Evolutionary conservation across 2,113 vertebrate species (phyloP).

Genomic region (Antennarius striatus): DNA sequence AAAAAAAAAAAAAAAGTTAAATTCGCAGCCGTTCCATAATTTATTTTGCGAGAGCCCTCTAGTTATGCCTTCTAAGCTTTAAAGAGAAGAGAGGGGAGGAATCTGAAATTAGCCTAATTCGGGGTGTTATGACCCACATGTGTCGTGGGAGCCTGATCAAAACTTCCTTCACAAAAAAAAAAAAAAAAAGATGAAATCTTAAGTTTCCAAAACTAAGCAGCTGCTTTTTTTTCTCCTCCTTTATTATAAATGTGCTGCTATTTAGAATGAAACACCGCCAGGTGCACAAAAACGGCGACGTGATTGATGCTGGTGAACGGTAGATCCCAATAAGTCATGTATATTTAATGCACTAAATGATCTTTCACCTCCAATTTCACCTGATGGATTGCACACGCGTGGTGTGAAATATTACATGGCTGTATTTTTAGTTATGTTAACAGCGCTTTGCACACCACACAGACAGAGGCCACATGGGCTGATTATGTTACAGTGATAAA

Average conservation of each 20-base stretch:
- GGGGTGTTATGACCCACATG: slow-evolving; percentile 52
- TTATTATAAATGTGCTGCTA: background rate
- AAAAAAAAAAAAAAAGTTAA: slow-evolving; percentile 25
- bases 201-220: background rate
- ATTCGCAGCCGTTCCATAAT: slow-evolving; percentile 60
- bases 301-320: slow-evolving; percentile 36
- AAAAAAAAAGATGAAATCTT: background rate
- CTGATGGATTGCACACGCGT: slow-evolving; percentile 26
- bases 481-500: slow-evolving; percentile 70
- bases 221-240: background rate
- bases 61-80: slow-evolving; percentile 60
- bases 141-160: slow-evolving; percentile 27
- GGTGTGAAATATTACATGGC: slow-evolving; percentile 44
- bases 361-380: slow-evolving; percentile 60
- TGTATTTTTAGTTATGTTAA: slow-evolving; percentile 59
- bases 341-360: slow-evolving; percentile 70
- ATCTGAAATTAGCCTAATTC: slow-evolving; percentile 57
- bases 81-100: slow-evolving; percentile 20
- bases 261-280: no score
- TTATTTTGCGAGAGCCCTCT: slow-evolving; percentile 59
- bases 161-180: slow-evolving; percentile 1
- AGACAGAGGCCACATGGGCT: slow-evolving; percentile 36
- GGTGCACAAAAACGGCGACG: slow-evolving; percentile 12
- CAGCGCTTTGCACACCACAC: slow-evolving; percentile 23
- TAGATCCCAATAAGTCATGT: slow-evolving; percentile 46